Evolutionary conservation across 2,888 invertebrate species (phyloP).

Genomic region (Sarcophaga variegata): DNA sequence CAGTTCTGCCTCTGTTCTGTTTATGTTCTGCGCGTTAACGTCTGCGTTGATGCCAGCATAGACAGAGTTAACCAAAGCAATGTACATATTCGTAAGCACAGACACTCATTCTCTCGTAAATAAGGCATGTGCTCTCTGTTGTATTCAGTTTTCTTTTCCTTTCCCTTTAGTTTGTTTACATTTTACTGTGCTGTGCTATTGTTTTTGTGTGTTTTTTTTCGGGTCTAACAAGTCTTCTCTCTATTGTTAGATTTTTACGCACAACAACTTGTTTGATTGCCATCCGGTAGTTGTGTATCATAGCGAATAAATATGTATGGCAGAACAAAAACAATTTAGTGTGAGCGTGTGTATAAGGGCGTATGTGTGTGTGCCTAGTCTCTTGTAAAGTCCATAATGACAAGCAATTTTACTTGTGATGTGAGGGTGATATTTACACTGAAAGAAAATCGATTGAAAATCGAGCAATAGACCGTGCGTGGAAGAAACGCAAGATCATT

Average conservation of each 20-base stretch:
- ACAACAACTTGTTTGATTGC: conserved; percentile 73
- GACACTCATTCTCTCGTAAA: not conserved
- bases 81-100: not conserved
- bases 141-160: not conserved
- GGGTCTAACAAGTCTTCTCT: conserved; percentile 3
- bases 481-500: too few relatives aligned
- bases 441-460: too few relatives aligned
- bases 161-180: conserved; percentile 59
- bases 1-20: not conserved
- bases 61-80: not conserved
- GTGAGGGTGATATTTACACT: too few relatives aligned
- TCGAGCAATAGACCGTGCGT: too few relatives aligned
- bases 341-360: not conserved
- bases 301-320: not conserved
- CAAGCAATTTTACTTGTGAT: too few relatives aligned
- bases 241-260: conserved; percentile 68
- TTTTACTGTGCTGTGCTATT: conserved; percentile 30
- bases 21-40: conserved; percentile 14
- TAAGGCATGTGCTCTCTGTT: conserved; percentile 48
- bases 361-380: not conserved
- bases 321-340: conserved; percentile 25
- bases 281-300: conserved; percentile 32
- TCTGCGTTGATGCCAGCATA: not conserved
- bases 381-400: too few relatives aligned
- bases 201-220: conserved; percentile 13